Percentiles rank a stretch among this genome's conserved stretches.
phyloP scores from a whole-genome alignment of 1,140 invertebrate species.

The Phthorimaea operculella region DNA sequence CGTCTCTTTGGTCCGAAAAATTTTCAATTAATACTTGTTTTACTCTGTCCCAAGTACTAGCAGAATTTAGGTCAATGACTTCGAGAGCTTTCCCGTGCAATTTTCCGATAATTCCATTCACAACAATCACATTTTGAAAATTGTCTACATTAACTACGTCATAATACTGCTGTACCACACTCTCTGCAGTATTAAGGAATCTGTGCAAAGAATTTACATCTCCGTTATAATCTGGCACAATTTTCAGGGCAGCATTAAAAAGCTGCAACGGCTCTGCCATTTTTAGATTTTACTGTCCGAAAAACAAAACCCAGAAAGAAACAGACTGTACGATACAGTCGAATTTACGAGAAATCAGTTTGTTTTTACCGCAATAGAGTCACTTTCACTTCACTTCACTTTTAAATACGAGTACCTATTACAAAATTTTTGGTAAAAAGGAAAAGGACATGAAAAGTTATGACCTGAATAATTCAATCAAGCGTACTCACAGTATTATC shows the following conservation, averaged over 20 bases:
- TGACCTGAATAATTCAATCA: background rate
- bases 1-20: background rate
- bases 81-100: background rate
- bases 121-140: constrained; percentile 1
- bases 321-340: background rate
- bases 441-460: background rate
- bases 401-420: background rate
- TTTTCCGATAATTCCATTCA: background rate
- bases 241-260: background rate
- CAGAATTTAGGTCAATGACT: too few relatives aligned
- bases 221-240: background rate
- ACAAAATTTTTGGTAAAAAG: background rate
- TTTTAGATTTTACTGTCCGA: background rate
- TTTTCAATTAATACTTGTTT: too few relatives aligned
- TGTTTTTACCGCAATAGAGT: background rate
- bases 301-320: background rate
- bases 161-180: background rate
- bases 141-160: background rate
- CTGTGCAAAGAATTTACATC: background rate
- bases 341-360: background rate
- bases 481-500: constrained; percentile 3
- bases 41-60: too few relatives aligned
- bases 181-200: background rate
- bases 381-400: background rate
- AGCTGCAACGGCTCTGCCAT: background rate